Percentiles rank a stretch among this genome's conserved stretches.
phyloP scores from a whole-genome alignment of 2,797 vertebrate genomes.

The Gallinago stenura region DNA sequence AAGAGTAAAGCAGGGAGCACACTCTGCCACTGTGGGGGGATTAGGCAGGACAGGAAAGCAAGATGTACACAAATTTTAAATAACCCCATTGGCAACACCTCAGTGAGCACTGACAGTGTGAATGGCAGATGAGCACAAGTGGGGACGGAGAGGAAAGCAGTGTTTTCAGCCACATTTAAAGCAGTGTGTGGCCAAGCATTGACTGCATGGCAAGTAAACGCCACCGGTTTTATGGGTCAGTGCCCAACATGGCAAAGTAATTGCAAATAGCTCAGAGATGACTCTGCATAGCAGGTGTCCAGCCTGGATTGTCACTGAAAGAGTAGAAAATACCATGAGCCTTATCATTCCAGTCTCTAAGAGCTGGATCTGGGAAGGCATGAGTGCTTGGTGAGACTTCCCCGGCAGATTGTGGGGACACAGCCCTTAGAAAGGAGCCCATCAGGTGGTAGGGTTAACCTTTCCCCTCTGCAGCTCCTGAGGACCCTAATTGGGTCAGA shows the following conservation, averaged over 20 bases:
- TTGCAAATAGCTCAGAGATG: neutral
- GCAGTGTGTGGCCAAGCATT: neutral
- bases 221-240: neutral
- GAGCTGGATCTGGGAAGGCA: fast-evolving
- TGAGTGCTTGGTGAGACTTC: neutral
- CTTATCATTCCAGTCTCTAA: neutral
- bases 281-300: neutral
- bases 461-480: neutral
- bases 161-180: neutral
- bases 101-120: neutral
- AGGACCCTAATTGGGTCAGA: neutral
- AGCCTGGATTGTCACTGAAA: neutral
- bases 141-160: fast-evolving
- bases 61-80: neutral
- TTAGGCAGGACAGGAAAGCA: neutral
- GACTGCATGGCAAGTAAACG: neutral
- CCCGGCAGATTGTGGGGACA: fast-evolving
- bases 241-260: neutral
- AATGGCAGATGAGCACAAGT: neutral
- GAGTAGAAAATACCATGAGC: fast-evolving
- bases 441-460: neutral
- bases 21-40: neutral
- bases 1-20: neutral
- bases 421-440: neutral
- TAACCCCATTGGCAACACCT: neutral